Conservation (phyloP, 2,797 vertebrate genomes). For the Megaceryle alcyon region DNA sequence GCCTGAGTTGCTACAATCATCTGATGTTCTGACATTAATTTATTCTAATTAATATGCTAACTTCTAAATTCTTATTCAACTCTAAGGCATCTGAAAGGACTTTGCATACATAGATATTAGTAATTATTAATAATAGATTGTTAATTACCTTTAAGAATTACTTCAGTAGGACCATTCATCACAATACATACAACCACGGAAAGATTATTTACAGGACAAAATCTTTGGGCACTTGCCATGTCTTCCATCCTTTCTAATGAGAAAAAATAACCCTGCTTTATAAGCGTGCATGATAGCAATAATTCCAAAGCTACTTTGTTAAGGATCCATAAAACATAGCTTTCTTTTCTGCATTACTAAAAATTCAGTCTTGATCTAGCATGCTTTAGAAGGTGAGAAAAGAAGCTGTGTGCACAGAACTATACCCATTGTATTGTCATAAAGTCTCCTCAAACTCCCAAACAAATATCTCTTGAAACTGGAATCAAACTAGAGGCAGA, state of each 20-base stretch:
- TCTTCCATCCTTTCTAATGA: background rate
- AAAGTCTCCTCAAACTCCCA: background rate
- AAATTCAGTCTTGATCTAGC: background rate
- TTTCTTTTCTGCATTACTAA: background rate
- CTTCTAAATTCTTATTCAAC: background rate
- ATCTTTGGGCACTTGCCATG: background rate
- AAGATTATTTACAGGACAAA: slow-evolving; percentile 1
- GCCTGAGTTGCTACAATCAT: background rate
- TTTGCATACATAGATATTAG: background rate
- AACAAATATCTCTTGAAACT: background rate
- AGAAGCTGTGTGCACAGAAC: background rate
- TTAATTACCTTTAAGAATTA: background rate
- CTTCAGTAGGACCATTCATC: background rate
- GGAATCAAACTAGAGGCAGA: background rate
- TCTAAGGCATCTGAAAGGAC: background rate
- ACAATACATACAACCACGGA: background rate
- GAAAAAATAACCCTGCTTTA: background rate
- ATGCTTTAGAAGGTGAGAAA: background rate
- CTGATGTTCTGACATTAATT: slow-evolving; percentile 21
- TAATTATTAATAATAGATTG: background rate
- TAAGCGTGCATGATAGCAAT: background rate
- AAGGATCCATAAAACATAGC: background rate
- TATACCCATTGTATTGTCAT: background rate
- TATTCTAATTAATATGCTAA: background rate
- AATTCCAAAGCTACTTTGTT: background rate